Conservation (phyloP, 2,797 vertebrate genomes). For the Morus bassanus region DNA sequence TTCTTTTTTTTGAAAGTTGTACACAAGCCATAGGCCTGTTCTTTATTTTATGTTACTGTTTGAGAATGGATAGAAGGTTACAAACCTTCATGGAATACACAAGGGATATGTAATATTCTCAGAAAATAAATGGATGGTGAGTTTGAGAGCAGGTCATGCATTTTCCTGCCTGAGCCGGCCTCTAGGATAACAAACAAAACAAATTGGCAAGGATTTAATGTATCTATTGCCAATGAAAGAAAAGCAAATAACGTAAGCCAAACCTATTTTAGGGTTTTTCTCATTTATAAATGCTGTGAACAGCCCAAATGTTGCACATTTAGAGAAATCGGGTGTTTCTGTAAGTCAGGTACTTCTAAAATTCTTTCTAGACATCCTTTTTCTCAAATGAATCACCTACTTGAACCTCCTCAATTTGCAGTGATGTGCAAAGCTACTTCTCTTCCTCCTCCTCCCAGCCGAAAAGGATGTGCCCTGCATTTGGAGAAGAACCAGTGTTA, state of each 20-base stretch:
- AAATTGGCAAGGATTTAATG: not conserved
- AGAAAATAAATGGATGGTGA: not conserved
- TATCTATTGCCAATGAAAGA: not conserved
- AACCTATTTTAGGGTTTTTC: not conserved
- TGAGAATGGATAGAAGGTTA: not conserved
- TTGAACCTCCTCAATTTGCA: not conserved
- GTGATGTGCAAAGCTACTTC: not conserved
- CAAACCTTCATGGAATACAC: not conserved
- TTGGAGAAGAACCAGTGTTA: not conserved
- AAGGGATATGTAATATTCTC: not conserved
- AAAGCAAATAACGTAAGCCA: not conserved
- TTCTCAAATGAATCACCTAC: not conserved
- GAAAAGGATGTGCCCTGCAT: not conserved
- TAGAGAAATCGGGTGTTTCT: not conserved
- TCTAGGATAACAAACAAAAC: not conserved
- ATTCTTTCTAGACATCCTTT: not conserved
- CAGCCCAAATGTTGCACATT: not conserved
- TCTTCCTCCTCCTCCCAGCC: not conserved
- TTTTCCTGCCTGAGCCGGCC: not conserved
- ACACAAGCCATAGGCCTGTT: not conserved
- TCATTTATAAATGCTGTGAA: not conserved
- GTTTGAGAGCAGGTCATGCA: not conserved
- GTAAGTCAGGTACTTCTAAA: not conserved
- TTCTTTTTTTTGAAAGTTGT: not conserved
- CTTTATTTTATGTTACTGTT: not conserved